These are phyloP conservation scores for Hucho hucho DNA, from an alignment of 2,113 vertebrate species.

Conservation along the genomic window DNA sequence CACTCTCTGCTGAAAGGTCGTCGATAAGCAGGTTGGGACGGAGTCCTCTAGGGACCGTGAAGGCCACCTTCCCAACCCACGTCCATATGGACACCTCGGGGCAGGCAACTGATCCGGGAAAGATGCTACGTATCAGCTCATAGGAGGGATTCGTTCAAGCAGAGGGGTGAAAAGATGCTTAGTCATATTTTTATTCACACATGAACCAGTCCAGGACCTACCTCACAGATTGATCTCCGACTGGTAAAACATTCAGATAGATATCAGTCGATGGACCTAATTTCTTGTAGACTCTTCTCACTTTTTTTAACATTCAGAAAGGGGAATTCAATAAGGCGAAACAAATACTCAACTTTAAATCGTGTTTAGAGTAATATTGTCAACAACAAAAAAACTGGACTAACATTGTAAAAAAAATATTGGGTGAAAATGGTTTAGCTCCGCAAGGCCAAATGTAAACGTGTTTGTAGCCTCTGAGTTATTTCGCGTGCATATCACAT, in stretches of 20 bases:
- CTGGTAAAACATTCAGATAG: neutral
- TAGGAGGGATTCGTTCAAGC: conserved; percentile 33
- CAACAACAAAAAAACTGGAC: neutral
- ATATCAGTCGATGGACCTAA: neutral
- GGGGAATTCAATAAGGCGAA: neutral
- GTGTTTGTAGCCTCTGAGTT: neutral
- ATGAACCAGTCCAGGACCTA: neutral
- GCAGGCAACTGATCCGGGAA: conserved; percentile 1
- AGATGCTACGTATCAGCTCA: conserved; percentile 27
- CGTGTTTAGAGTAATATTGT: neutral
- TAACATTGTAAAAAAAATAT: too few relatives aligned
- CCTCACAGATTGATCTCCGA: neutral
- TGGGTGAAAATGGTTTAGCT: neutral
- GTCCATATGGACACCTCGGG: conserved; percentile 27
- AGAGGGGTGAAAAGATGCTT: conserved; percentile 33
- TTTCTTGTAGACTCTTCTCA: neutral
- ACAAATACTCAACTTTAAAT: neutral
- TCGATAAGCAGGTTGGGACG: conserved; percentile 53
- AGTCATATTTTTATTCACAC: conserved; percentile 26
- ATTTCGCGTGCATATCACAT: neutral
- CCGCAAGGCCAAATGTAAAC: neutral
- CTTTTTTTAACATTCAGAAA: neutral
- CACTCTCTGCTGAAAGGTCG: conserved; percentile 19
- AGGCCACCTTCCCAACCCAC: conserved; percentile 15
- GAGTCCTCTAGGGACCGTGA: conserved; percentile 50